phyloP scores from a whole-genome alignment of 2,888 invertebrate species.

The Pseudanteris insignis region DNA sequence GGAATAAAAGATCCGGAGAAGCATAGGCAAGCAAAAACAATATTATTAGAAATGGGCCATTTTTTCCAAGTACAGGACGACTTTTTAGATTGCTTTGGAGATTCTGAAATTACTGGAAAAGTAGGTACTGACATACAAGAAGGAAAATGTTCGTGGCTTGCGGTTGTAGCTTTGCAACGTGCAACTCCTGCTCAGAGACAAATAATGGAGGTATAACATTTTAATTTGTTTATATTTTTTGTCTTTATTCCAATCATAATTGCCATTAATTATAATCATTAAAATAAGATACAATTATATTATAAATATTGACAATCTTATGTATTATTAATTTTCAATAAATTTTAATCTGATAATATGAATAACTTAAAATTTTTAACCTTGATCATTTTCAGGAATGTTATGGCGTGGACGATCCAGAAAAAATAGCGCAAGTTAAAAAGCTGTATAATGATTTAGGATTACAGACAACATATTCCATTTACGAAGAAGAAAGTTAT shows the following conservation, averaged over 20 bases:
- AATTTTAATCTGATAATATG: too few species aligned
- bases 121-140: conserved; percentile 91
- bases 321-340: too few species aligned
- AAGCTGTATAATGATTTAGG: conserved; percentile 81
- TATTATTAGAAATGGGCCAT: conserved; percentile 91
- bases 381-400: conserved; percentile 71
- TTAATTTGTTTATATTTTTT: too few species aligned
- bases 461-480: conserved; percentile 78
- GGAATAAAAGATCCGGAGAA: conserved; percentile 79
- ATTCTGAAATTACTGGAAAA: conserved; percentile 87
- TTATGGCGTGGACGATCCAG: conserved; percentile 77
- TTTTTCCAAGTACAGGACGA: conserved; percentile 95
- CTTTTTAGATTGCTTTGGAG: conserved; percentile 90
- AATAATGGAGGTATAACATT: conserved; percentile 74
- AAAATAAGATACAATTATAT: too few species aligned
- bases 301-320: too few species aligned
- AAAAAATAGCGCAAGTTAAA: conserved; percentile 76
- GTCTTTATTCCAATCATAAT: too few species aligned
- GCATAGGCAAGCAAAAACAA: conserved; percentile 84
- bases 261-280: too few species aligned
- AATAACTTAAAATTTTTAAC: not conserved
- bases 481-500: conserved; percentile 85
- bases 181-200: conserved; percentile 76
- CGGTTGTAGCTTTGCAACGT: conserved; percentile 86
- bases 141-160: conserved; percentile 96